Conservation (phyloP, 2,888 invertebrate genomes). For the Philereme transversata region DNA sequence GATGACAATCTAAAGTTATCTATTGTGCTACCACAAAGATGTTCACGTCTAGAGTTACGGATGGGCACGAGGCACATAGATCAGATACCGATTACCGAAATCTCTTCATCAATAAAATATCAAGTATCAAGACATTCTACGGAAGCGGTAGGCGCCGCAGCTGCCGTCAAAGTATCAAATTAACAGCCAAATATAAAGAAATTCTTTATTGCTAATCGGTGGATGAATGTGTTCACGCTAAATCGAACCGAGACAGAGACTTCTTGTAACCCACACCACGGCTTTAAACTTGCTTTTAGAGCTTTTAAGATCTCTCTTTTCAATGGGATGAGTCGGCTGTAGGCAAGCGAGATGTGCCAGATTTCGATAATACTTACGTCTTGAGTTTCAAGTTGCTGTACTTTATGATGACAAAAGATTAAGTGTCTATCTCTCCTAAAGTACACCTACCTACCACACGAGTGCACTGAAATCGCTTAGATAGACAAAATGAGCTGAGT, state of each 20-base stretch:
- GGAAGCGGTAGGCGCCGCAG: slow-evolving; percentile 79
- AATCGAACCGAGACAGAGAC: slow-evolving; percentile 72
- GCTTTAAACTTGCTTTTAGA: slow-evolving; percentile 63
- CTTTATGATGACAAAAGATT: too few species aligned
- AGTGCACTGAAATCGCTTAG: too few species aligned
- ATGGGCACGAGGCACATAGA: slow-evolving; percentile 73
- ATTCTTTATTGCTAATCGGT: slow-evolving; percentile 72
- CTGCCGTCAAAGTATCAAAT: slow-evolving; percentile 73
- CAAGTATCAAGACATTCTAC: slow-evolving; percentile 70
- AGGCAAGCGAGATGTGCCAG: slow-evolving; percentile 2
- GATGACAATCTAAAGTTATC: slow-evolving; percentile 58
- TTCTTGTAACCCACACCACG: slow-evolving; percentile 67
- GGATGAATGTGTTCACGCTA: slow-evolving; percentile 72
- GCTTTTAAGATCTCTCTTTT: slow-evolving; percentile 53
- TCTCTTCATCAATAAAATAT: slow-evolving; percentile 79
- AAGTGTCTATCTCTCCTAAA: too few species aligned
- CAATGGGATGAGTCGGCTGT: slow-evolving; percentile 26
- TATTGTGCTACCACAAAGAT: slow-evolving; percentile 75
- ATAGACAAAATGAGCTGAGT: too few species aligned
- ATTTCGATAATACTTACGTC: too few species aligned
- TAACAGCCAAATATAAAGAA: slow-evolving; percentile 63
- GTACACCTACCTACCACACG: too few species aligned
- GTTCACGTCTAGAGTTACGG: slow-evolving; percentile 64
- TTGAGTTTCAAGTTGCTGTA: too few species aligned
- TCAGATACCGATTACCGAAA: slow-evolving; percentile 66